Percentiles rank a stretch among this genome's conserved stretches.
Conservation (phyloP, 2,113 vertebrate species). For the Seriola rivoliana region DNA sequence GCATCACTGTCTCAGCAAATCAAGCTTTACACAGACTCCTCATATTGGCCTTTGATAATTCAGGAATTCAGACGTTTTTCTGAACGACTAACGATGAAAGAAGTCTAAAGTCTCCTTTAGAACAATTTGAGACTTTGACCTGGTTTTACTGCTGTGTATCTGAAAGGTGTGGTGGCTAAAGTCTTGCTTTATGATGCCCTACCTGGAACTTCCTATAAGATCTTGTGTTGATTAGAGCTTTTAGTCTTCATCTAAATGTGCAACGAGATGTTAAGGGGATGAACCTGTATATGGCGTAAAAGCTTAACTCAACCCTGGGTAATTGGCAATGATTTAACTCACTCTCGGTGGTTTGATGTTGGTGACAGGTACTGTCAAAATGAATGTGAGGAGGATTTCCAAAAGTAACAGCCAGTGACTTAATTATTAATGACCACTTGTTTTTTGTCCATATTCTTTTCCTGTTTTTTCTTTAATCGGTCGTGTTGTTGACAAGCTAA, state of each 20-base stretch:
- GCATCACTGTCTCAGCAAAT: neutral
- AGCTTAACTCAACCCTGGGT: constrained; percentile 4
- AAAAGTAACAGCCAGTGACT: constrained; percentile 57
- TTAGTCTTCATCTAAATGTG: constrained; percentile 43
- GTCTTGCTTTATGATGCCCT: constrained; percentile 63
- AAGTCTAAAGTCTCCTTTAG: constrained; percentile 26
- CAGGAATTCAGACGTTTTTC: neutral
- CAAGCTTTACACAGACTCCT: neutral
- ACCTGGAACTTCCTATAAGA: constrained; percentile 4
- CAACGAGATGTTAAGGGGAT: neutral
- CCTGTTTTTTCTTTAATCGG: constrained; percentile 31
- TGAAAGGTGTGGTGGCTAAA: constrained; percentile 65
- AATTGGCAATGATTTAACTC: constrained; percentile 4
- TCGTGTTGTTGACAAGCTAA: constrained; percentile 60
- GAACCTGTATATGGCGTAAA: neutral
- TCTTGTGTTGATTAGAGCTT: constrained; percentile 29
- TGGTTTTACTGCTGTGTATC: constrained; percentile 54
- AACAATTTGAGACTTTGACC: constrained; percentile 55
- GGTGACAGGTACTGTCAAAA: constrained; percentile 64
- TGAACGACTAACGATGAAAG: neutral
- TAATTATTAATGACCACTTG: constrained; percentile 58
- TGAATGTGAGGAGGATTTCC: constrained; percentile 74
- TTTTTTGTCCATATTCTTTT: constrained; percentile 41
- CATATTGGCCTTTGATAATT: neutral
- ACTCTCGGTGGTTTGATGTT: constrained; percentile 20